These are phyloP conservation scores for Dendronephthya gigantea DNA, from an alignment of 64 coral and sea anemone genomes.

Conservation along the genomic window DNA sequence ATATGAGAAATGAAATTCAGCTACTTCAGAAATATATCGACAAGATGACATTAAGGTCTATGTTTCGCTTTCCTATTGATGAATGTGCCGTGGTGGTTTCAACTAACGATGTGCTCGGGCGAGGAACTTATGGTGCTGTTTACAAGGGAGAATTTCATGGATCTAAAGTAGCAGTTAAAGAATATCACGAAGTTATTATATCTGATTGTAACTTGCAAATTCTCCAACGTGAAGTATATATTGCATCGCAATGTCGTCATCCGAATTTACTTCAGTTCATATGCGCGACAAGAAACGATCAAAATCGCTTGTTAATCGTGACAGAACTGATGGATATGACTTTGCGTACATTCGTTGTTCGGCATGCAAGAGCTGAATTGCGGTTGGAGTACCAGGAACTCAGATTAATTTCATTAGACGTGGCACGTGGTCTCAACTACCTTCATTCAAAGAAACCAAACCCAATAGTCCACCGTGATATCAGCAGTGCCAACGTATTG, in stretches of 20 bases:
- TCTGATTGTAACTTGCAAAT: constrained; percentile 16
- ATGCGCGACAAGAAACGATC: constrained; percentile 40
- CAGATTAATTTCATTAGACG: neutral
- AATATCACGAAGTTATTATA: constrained; percentile 23
- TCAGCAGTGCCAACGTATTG: constrained; percentile 22
- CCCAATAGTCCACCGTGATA: neutral
- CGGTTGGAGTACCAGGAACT: neutral
- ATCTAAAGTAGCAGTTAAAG: constrained; percentile 37
- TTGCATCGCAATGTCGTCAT: too few relatives aligned
- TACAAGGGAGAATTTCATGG: too few relatives aligned
- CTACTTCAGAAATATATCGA: neutral
- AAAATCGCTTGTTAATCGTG: constrained; percentile 8
- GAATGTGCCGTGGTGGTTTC: neutral
- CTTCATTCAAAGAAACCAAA: neutral
- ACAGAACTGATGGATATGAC: constrained; percentile 48
- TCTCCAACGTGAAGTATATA: constrained; percentile 42
- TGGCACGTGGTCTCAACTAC: neutral
- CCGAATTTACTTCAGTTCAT: constrained; percentile 65
- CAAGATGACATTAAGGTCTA: too few relatives aligned
- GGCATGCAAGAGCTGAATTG: neutral
- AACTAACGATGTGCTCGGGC: constrained; percentile 5
- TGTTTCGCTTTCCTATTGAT: neutral
- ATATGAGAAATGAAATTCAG: too few relatives aligned
- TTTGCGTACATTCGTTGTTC: constrained; percentile 3
- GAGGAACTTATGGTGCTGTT: constrained; percentile 11